Evolutionary conservation across 2,888 invertebrate genomes (phyloP).

Genomic region (Cephus nigrinus): DNA sequence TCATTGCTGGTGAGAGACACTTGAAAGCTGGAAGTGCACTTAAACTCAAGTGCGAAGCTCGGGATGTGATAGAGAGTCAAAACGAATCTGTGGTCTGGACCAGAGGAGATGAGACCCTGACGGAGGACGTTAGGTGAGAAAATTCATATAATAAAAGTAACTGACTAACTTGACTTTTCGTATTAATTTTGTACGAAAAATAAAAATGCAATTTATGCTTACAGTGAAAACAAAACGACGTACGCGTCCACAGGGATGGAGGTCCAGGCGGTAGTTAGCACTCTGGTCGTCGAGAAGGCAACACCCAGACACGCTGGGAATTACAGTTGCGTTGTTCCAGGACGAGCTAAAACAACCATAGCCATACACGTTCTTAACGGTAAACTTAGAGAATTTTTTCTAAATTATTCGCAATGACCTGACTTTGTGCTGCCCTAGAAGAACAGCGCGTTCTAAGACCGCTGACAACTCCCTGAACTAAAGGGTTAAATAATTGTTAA

Average conservation of each 20-base stretch:
- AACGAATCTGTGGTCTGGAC: conserved; percentile 69
- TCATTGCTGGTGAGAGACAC: conserved; percentile 70
- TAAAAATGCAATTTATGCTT: conserved; percentile 28
- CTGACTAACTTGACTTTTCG: no score
- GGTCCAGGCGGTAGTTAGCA: conserved; percentile 66
- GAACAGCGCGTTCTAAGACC: neutral
- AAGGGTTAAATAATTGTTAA: neutral
- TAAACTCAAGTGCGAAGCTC: conserved; percentile 69
- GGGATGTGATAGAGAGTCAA: conserved; percentile 61
- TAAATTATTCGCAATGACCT: no score
- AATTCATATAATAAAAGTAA: no score
- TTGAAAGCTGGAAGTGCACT: conserved; percentile 72
- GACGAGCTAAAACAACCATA: conserved; percentile 70
- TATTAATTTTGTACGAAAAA: no score
- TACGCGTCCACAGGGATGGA: conserved; percentile 59
- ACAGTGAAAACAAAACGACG: conserved; percentile 68
- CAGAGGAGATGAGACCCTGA: conserved; percentile 68
- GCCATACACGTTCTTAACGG: conserved; percentile 74
- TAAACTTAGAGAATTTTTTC: conserved; percentile 47
- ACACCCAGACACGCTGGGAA: conserved; percentile 72
- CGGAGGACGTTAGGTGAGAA: conserved; percentile 69
- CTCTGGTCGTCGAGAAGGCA: conserved; percentile 69
- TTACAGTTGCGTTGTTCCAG: conserved; percentile 70
- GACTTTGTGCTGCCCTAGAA: no score
- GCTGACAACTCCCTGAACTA: neutral